These are phyloP conservation scores for Papilio aristodemus DNA, from an alignment of 1,140 invertebrate species.

Conservation along the genomic window DNA sequence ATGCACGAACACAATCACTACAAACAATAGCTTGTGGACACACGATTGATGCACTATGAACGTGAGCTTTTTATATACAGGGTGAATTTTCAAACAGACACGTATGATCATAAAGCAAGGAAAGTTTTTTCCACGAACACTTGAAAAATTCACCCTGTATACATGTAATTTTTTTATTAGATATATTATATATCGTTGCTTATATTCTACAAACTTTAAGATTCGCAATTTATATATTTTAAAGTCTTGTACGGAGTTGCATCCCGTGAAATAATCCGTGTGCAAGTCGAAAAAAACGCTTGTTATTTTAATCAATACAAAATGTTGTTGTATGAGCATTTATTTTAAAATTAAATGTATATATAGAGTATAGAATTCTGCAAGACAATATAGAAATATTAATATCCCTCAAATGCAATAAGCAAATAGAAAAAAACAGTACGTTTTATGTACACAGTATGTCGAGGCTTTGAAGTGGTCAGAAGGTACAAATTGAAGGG, in stretches of 20 bases:
- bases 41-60: conserved; percentile 3
- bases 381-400: background rate
- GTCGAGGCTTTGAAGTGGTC: conserved; percentile 30
- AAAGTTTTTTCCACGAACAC: too few species aligned
- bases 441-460: conserved; percentile 23
- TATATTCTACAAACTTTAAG: too few species aligned
- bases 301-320: too few species aligned
- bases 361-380: background rate
- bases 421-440: conserved; percentile 10
- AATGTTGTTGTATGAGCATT: too few species aligned
- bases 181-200: too few species aligned
- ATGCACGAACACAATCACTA: conserved; percentile 2
- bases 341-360: background rate
- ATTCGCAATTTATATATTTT: too few species aligned
- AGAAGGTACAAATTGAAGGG: conserved; percentile 49
- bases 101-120: too few species aligned
- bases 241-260: too few species aligned
- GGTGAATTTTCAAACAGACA: background rate
- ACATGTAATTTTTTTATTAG: too few species aligned
- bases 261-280: too few species aligned
- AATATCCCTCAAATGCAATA: background rate
- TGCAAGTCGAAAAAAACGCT: too few species aligned
- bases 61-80: background rate
- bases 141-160: too few species aligned
- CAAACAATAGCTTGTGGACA: background rate